Base-by-base conservation (phyloP, 2,797 vertebrate genomes). In the Oceanodroma leucorhoa region DNA sequence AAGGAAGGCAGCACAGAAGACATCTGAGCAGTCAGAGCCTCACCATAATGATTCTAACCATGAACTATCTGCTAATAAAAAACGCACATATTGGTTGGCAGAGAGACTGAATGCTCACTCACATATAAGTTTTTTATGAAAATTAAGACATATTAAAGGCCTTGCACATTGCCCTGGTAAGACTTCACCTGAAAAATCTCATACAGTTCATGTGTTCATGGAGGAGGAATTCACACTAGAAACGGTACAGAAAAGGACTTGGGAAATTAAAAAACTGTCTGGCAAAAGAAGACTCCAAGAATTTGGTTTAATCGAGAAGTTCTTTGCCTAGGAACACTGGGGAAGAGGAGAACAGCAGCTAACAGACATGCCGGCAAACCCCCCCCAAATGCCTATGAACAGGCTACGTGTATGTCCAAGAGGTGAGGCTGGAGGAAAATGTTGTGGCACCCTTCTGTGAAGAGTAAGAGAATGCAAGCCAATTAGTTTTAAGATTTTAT, bases 311-410 rank as follows among this genome's bases (percentile, higher is more conserved):
- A 45, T n/a, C 45, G 45, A 83, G 71, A 43, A 0, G 3, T 26
- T 72, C 22, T 43, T 70, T 62, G 58, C 43, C 34, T 43, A 62
- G 40, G 41, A 66, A 40, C 20, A 10, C 1, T 1, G 2, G 7
- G 54, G 46, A 78, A 53, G 32, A 84, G 18, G 14, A 66, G 41
- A 27, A 80, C 69, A 71, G 48, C 29, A 58, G 57, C 50, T 15
- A 69, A 34, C 20, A 85, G 34, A 46, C 3, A 3, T 1, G 26
- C 27, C 54, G 76, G 67, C 41, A 82, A n/a, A 57, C 19, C 0
- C 2, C 10, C 54, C 38, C 3, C 12, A 30, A n/a, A 53, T 8
- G 27, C 30, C 2, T 11, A 7, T 0, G 11, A 16, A 60, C 2
- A 34, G 60, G 36, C 22, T 40, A 15, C 1, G 18, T 1, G 4